Evolutionary conservation across 2,113 vertebrate species (phyloP).

Genomic region (Menura novaehollandiae): DNA sequence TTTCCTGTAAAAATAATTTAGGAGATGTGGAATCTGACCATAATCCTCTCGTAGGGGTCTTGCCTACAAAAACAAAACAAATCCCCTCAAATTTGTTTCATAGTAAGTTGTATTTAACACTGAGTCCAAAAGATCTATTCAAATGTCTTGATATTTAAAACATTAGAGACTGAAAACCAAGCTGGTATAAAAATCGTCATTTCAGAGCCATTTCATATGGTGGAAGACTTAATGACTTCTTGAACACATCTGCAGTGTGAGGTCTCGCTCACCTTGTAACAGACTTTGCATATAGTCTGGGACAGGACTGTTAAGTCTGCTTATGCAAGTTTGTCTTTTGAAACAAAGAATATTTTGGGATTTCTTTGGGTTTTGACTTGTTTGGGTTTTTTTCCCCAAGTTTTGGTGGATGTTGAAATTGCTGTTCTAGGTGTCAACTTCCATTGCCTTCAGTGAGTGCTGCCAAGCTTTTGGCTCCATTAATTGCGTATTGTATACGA

Average conservation of each 20-base stretch:
- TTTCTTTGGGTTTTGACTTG: neutral
- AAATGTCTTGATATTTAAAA: neutral
- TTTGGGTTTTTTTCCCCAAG: rapidly evolving
- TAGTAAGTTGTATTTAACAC: neutral
- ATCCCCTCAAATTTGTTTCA: neutral
- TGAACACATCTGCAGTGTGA: neutral
- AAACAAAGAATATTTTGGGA: neutral
- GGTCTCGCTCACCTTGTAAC: neutral
- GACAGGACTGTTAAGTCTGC: neutral
- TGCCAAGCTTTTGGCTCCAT: neutral
- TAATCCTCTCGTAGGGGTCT: neutral
- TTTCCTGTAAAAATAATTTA: neutral
- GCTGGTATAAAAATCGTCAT: neutral
- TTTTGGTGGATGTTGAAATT: neutral
- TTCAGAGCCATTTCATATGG: neutral
- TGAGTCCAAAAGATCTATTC: neutral
- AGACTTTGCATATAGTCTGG: neutral
- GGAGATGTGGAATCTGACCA: neutral
- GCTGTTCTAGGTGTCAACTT: neutral
- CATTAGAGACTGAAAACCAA: neutral
- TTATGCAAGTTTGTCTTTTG: neutral
- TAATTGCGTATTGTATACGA: neutral
- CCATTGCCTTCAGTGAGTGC: neutral
- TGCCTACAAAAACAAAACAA: neutral
- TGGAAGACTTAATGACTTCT: neutral